Conservation (phyloP, 2,113 vertebrate species). For the Apeltes quadracus region DNA sequence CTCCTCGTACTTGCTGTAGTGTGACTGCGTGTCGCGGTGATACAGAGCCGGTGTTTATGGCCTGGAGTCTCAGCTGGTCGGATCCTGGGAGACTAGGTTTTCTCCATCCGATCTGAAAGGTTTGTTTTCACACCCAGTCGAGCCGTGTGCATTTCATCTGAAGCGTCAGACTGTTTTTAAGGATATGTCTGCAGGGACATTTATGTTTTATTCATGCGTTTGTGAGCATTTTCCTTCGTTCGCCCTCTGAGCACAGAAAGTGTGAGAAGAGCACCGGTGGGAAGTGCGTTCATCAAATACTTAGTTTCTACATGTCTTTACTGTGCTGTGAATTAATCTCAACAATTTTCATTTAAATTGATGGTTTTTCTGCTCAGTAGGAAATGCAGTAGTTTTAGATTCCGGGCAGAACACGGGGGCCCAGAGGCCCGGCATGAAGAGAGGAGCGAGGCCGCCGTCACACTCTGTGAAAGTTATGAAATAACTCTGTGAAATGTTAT, state of each 20-base stretch:
- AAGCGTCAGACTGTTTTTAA: conserved; percentile 23
- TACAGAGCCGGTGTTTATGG: conserved; percentile 34
- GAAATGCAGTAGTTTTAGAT: background rate
- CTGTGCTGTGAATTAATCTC: background rate
- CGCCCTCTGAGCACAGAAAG: background rate
- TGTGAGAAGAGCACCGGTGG: background rate
- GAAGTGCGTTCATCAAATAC: background rate
- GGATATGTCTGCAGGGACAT: conserved; percentile 21
- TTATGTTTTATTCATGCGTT: conserved; percentile 58
- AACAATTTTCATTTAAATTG: background rate
- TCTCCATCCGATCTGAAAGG: no score
- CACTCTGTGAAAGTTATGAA: no score
- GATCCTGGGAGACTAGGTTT: conserved; percentile 44
- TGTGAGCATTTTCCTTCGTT: conserved; percentile 17
- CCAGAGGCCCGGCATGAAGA: conserved; percentile 51
- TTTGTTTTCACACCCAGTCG: conserved; percentile 11
- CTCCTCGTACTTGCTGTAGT: conserved; percentile 1
- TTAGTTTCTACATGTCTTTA: background rate
- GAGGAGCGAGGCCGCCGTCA: conserved; percentile 15
- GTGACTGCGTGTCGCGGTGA: conserved; percentile 22
- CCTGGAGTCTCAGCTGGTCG: conserved; percentile 38
- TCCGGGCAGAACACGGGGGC: conserved; percentile 47
- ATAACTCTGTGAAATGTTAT: no score
- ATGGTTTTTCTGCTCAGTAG: background rate
- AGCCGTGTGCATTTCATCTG: conserved; percentile 20